Evolutionary conservation across 2,113 vertebrate genomes (phyloP).

Genomic region (Sebastes schlegelii): DNA sequence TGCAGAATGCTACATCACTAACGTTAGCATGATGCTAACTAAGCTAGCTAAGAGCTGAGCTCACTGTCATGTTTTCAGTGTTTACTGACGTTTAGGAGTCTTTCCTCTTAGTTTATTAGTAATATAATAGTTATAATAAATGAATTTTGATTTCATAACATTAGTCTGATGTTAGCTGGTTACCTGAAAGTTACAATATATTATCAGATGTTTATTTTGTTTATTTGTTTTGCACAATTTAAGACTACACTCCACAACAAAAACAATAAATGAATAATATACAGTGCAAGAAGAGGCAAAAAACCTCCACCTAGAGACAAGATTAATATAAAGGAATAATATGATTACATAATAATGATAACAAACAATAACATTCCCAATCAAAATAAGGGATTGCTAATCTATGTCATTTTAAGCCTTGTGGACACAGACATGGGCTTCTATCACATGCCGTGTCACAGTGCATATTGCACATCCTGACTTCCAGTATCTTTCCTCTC

Average conservation of each 20-base stretch:
- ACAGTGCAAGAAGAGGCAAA: too few species aligned
- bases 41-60: background rate
- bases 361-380: background rate
- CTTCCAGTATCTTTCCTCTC: background rate
- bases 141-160: fast-evolving
- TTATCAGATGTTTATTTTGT: background rate
- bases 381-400: background rate
- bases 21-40: slow-evolving; percentile 53
- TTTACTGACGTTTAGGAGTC: background rate
- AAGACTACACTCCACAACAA: too few species aligned
- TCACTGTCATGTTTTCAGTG: background rate
- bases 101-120: too few species aligned
- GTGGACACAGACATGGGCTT: background rate
- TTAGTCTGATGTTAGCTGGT: background rate
- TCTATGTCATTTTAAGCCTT: background rate
- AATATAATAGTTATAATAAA: too few species aligned
- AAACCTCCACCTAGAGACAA: too few species aligned
- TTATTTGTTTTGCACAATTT: too few species aligned
- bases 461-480: background rate
- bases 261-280: too few species aligned
- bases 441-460: too few species aligned
- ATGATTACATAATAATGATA: too few species aligned
- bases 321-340: too few species aligned
- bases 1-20: slow-evolving; percentile 6
- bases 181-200: background rate